Conservation (phyloP, 1,140 invertebrate species). For the Linepithema humile region DNA sequence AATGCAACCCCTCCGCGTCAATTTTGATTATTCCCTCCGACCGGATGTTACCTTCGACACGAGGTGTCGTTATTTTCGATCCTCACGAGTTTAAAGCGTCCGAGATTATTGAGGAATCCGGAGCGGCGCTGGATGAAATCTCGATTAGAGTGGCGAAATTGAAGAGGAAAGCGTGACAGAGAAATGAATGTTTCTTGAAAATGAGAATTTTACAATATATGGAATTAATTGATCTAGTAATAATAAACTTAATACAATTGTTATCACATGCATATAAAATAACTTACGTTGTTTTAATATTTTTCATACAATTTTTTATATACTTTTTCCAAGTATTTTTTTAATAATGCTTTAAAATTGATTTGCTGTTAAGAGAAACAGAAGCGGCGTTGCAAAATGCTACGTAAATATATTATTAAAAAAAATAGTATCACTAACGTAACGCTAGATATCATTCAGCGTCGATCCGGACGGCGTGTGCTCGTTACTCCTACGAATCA, state of each 20-base stretch:
- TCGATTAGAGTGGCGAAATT: neutral
- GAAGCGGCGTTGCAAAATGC: neutral
- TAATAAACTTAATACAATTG: neutral
- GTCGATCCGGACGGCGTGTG: neutral
- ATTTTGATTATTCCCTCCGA: slow-evolving; percentile 76
- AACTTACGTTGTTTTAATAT: neutral
- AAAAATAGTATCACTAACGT: too few species aligned
- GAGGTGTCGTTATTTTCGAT: slow-evolving; percentile 54
- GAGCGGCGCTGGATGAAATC: slow-evolving; percentile 25
- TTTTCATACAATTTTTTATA: neutral
- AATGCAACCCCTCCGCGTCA: slow-evolving; percentile 78
- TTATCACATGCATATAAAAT: neutral
- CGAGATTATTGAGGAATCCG: slow-evolving; percentile 17
- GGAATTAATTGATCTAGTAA: neutral
- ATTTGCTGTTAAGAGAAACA: neutral
- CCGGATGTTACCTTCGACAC: slow-evolving; percentile 64
- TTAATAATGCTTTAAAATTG: neutral
- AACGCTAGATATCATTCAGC: neutral
- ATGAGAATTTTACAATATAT: neutral
- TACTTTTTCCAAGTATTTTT: neutral
- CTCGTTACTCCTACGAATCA: slow-evolving; percentile 31
- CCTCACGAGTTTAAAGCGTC: slow-evolving; percentile 21
- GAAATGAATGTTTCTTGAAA: neutral
- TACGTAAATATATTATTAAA: neutral
- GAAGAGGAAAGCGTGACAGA: neutral